phyloP scores from a whole-genome alignment of 2,797 vertebrate species.

The Anabas testudineus region DNA sequence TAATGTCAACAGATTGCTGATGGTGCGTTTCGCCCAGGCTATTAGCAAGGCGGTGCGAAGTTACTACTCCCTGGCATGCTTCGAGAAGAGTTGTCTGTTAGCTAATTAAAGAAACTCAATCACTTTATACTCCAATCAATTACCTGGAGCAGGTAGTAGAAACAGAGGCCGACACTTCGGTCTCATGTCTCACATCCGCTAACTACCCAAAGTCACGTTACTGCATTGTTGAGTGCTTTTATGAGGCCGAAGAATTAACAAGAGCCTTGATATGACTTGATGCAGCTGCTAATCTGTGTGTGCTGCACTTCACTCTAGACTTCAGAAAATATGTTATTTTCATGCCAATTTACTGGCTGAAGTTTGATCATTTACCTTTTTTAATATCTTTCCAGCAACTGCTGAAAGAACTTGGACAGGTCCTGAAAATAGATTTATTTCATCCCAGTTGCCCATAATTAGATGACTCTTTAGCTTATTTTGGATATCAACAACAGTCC shows the following conservation, averaged over 20 bases:
- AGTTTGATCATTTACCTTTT: neutral
- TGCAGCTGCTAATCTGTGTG: conserved; percentile 32
- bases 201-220: conserved; percentile 73
- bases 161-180: conserved; percentile 60
- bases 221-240: conserved; percentile 73
- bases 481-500: conserved; percentile 3
- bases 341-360: conserved; percentile 12
- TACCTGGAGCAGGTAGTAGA: conserved; percentile 79
- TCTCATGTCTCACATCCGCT: conserved; percentile 73
- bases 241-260: conserved; percentile 51
- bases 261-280: conserved; percentile 41
- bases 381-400: neutral
- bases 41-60: conserved; percentile 64
- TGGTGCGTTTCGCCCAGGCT: conserved; percentile 60
- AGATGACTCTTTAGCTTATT: neutral
- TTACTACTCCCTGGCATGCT: conserved; percentile 52
- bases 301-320: conserved; percentile 6
- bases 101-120: conserved; percentile 85
- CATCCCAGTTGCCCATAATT: conserved; percentile 9
- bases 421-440: neutral
- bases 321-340: conserved; percentile 12
- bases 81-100: conserved; percentile 69
- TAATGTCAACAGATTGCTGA: conserved; percentile 76
- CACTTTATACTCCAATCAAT: conserved; percentile 81
- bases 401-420: neutral